Percentiles rank a stretch among this genome's conserved stretches.
These are phyloP conservation scores for Ectemnius cavifrons DNA, from an alignment of 2,888 invertebrate genomes.

Conservation along the genomic window DNA sequence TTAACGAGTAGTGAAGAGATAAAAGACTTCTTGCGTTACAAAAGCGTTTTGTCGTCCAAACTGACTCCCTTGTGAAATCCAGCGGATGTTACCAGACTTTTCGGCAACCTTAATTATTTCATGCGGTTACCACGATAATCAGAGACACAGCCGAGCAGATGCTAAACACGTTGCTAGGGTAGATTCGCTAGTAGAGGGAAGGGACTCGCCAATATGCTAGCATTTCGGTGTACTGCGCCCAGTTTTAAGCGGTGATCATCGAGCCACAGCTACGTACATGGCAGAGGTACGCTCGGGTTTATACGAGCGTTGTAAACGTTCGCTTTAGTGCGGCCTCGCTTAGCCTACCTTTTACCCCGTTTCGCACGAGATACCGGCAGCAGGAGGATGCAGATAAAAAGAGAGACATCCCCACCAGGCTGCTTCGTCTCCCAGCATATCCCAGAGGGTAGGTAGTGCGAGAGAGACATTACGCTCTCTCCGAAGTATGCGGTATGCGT, in stretches of 20 bases:
- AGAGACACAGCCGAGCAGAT: slow-evolving; percentile 41
- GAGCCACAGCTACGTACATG: slow-evolving; percentile 14
- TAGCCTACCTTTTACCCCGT: slow-evolving; percentile 46
- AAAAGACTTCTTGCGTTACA: background rate
- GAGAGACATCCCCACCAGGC: background rate
- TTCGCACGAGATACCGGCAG: slow-evolving; percentile 1
- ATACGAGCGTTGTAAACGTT: slow-evolving; percentile 52
- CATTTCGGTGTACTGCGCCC: slow-evolving; percentile 42
- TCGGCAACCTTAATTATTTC: slow-evolving; percentile 45
- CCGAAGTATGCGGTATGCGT: slow-evolving; percentile 31
- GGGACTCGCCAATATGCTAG: slow-evolving; percentile 18
- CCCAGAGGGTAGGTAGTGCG: too few relatives aligned
- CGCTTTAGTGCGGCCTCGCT: slow-evolving; percentile 49
- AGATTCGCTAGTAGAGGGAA: background rate
- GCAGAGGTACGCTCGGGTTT: slow-evolving; percentile 29
- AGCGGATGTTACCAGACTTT: slow-evolving; percentile 7
- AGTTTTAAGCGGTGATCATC: slow-evolving; percentile 53
- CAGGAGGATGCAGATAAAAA: slow-evolving; percentile 34
- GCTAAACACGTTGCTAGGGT: slow-evolving; percentile 18
- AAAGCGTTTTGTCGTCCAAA: slow-evolving; percentile 13
- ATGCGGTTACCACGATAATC: slow-evolving; percentile 42
- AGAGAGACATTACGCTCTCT: background rate
- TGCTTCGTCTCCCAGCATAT: too few relatives aligned
- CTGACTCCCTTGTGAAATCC: too few relatives aligned
- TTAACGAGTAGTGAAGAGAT: background rate